Base-by-base conservation (phyloP, 2,113 vertebrate species). In the Baryphthengus martii region DNA sequence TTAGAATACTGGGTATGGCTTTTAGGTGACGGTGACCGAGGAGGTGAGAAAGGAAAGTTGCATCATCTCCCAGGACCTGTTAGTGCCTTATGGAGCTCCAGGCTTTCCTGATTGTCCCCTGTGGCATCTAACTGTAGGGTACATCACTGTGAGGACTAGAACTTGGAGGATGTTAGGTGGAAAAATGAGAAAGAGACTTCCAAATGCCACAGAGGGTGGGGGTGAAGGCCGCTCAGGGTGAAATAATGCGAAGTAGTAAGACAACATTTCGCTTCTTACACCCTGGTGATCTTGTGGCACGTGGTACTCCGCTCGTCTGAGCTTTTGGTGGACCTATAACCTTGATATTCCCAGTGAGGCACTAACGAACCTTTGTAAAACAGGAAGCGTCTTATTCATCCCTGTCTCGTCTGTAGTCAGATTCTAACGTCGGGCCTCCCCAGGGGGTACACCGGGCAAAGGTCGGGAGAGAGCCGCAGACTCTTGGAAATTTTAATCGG, bases 281-380 rank as follows among this genome's bases (percentile, higher is more conserved):
- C 49, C 10, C 59, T 24, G 55, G 17, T 68, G 26, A 89, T 83
- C 42, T 62, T 62, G 76, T 14, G 55, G 71, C n/a, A 3, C 52
- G 53, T 78, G 56, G 47, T 78, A 47, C 23, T 95, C 61, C 11
- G 66, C 59, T 89, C 65, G 33, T 73, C 76, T n/a, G 76, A 83
- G 90, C 66, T 83, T 83, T 68, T 52, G 31, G 44, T 86, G 72
- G 53, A 70, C 93, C 90, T 92, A 9, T 92, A 92, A 83, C 90
- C 86, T 86, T 59, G 72, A 42, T 92, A 58, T 68, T 89, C 90
- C 93, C 86, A 58, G 29, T 6, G 90, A 92, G 82, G 65, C 59
- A 47, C 25, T 92, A 77, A 82, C 7, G 37, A 77, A 63, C 81
- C 66, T 73, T 67, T 89, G 81, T 95, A 89, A 73, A 89, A 53